Evolutionary conservation across 2,797 vertebrate species (phyloP), one percentile per base, ranked within the genome.

Genomic region (Anabacerthia variegaticeps): DNA sequence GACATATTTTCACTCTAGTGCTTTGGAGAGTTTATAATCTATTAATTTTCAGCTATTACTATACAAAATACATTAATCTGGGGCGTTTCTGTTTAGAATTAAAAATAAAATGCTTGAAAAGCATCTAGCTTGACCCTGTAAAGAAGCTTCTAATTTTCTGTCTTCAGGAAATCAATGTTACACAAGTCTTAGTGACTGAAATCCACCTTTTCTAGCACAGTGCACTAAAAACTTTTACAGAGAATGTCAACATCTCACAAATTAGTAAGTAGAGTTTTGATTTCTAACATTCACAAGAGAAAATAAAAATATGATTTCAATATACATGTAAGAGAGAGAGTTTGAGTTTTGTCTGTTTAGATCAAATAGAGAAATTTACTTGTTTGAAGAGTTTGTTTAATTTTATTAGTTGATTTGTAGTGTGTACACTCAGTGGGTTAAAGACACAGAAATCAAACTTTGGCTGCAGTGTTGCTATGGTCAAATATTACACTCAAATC

Each of bases 51-150:
- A 52, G 8, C 17, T 43, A 44, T 2, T 34, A 63, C 8, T 14
- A 39, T 49, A 7, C 9, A 67, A 81, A 75, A 55, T 56, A 34
- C 0, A 7, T 62, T 49, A 19, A 27, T 55, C 6, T 58, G 19
- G 55, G 13, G 1, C 3, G 52, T 6, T 79, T 85, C 13, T 54
- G 3, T 69, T 81, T 49, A 63, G 21, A 87, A 71, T n/a, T 80
- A 0, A 58, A 61, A 61, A 24, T 5, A 17, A 28, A 19, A 46
- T 6, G 0, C 4, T 24, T 19, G 19, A 44, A 75, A 59, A 12
- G 0, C 12, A 4, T 59, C 11, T 59, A 67, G 7, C 8, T n/a
- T 80, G 30, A 74, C 15, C 12, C 80, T 39, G 19, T 21, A 74
- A 80, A 77, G 14, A 56, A 56, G 2, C 1, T 43, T 72, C 39